A percentile compares a stretch with the other conserved stretches of the same genome.
Evolutionary conservation across 2,113 vertebrate species (phyloP).

Genomic region (Oryzias woworae): DNA sequence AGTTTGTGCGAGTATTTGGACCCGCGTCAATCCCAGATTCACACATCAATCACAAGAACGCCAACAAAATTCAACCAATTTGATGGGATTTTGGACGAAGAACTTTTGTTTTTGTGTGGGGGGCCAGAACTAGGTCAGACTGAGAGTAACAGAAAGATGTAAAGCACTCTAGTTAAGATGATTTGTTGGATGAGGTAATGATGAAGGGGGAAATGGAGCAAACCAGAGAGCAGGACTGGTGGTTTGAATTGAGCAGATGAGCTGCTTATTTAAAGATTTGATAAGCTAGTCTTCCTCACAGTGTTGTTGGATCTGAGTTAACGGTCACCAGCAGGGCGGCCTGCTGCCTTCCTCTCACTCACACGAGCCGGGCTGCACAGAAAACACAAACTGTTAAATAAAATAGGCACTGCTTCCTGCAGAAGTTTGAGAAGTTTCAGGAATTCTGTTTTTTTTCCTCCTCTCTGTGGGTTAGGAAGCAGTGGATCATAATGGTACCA

Average conservation of each 20-base stretch:
- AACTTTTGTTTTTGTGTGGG: slow-evolving; percentile 15
- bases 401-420: slow-evolving; percentile 57
- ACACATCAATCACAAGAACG: slow-evolving; percentile 18
- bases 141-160: slow-evolving; percentile 31
- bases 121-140: slow-evolving; percentile 69
- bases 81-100: slow-evolving; percentile 40
- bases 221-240: slow-evolving; percentile 1
- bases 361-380: slow-evolving; percentile 1
- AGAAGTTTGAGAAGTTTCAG: slow-evolving; percentile 59
- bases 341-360: not conserved
- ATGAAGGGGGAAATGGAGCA: slow-evolving; percentile 21
- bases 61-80: slow-evolving; percentile 27
- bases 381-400: slow-evolving; percentile 30
- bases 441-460: slow-evolving; percentile 36
- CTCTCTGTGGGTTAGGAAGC: not conserved
- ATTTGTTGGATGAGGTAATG: slow-evolving; percentile 18
- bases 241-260: not conserved
- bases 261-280: slow-evolving; percentile 26
- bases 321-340: no score
- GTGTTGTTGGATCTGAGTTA: slow-evolving; percentile 9
- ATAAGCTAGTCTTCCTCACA: slow-evolving; percentile 7
- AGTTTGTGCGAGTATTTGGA: slow-evolving; percentile 40
- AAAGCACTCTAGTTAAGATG: slow-evolving; percentile 22
- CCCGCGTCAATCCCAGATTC: slow-evolving; percentile 43
- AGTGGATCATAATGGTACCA: slow-evolving; percentile 17